phyloP scores from a whole-genome alignment of 2,113 vertebrate species.

The Vanacampus margaritifer region DNA sequence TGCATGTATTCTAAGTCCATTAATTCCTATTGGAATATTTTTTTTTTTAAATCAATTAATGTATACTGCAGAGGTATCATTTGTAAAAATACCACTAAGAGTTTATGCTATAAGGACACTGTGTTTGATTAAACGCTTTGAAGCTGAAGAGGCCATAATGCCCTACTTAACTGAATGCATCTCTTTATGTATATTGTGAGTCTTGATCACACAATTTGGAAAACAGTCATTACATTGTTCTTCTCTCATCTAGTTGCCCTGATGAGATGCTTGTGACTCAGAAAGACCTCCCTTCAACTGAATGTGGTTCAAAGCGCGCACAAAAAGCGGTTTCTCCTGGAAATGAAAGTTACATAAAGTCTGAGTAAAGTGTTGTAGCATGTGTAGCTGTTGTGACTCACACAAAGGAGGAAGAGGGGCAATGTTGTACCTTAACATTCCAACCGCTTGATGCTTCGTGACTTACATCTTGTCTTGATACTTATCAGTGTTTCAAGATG shows the following conservation, averaged over 20 bases:
- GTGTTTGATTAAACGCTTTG: background rate
- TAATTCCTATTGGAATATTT: background rate
- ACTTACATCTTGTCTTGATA: constrained; percentile 30
- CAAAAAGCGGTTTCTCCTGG: constrained; percentile 16
- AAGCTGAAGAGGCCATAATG: constrained; percentile 9
- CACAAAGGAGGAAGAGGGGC: constrained; percentile 9
- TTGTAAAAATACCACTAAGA: background rate
- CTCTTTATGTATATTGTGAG: constrained; percentile 3
- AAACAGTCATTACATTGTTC: constrained; percentile 16
- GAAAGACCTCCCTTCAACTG: constrained; percentile 9
- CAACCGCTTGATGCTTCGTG: constrained; percentile 21
- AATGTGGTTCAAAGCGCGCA: constrained; percentile 33
- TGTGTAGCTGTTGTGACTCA: constrained; percentile 6
- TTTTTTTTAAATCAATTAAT: background rate
- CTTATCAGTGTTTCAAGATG: constrained; percentile 18
- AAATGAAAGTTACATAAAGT: constrained; percentile 34
- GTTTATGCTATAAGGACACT: background rate
- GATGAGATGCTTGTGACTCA: constrained; percentile 38
- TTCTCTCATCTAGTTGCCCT: background rate
- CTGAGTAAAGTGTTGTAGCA: constrained; percentile 21
- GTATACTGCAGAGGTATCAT: background rate
- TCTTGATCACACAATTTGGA: constrained; percentile 8
- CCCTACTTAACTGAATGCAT: background rate
- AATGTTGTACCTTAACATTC: constrained; percentile 1
- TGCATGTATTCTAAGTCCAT: too few species aligned